Evolutionary conservation across 2,113 vertebrate genomes (phyloP).

Genomic region (Elgaria multicarinata): DNA sequence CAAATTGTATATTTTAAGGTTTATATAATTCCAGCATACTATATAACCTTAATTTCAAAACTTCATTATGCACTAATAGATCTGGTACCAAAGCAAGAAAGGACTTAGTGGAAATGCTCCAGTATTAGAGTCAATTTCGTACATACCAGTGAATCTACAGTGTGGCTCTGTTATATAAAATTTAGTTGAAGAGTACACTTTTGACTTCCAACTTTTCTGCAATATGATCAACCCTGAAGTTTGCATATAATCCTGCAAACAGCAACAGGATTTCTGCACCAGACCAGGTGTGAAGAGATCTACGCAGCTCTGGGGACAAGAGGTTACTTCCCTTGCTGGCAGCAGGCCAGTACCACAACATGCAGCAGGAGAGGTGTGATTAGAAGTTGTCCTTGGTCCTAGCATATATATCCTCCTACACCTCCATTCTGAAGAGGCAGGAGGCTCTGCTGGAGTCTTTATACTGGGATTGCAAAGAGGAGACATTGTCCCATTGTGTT

Average conservation of each 20-base stretch:
- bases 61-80: not conserved
- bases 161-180: not conserved
- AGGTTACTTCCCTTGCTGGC: not conserved
- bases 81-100: not conserved
- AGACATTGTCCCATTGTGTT: not conserved
- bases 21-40: not conserved
- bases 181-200: not conserved
- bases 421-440: not conserved
- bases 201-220: not conserved
- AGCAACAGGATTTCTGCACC: not conserved
- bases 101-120: not conserved
- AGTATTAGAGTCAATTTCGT: not conserved
- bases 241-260: not conserved
- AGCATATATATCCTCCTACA: not conserved
- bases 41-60: conserved; percentile 8
- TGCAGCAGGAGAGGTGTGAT: not conserved
- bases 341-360: not conserved
- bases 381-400: not conserved
- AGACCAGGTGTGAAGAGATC: not conserved
- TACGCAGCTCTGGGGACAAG: not conserved
- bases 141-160: not conserved
- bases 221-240: not conserved
- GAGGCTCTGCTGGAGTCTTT: not conserved
- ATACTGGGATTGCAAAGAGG: not conserved
- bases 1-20: not conserved